phyloP scores from a whole-genome alignment of 1,140 invertebrate species.

The Pseudomyrmex gracilis region DNA sequence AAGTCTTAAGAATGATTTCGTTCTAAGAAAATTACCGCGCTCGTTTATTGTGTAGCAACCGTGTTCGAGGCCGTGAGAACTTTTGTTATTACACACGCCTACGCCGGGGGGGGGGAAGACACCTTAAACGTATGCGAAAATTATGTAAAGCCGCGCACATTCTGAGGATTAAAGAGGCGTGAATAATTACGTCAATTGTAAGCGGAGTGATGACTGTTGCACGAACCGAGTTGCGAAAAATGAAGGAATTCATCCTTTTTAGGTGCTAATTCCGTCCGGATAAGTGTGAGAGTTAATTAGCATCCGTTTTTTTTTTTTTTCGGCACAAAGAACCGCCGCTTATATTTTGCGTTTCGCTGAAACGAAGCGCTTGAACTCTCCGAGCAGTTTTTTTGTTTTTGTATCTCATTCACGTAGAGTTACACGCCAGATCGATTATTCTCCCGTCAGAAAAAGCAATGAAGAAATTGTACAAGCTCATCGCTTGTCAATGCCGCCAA shows the following conservation, averaged over 20 bases:
- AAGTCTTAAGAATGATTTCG: constrained; percentile 76
- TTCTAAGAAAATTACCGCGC: constrained; percentile 77
- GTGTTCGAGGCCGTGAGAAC: constrained; percentile 78
- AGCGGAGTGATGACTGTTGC: constrained; percentile 63
- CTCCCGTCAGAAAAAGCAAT: constrained; percentile 17
- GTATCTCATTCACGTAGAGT: too few species aligned
- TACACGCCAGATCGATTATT: background rate
- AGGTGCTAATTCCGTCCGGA: background rate
- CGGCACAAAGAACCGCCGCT: background rate
- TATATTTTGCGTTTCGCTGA: background rate
- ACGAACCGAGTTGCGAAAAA: constrained; percentile 61
- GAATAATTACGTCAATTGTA: constrained; percentile 72
- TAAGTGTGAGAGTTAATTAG: background rate
- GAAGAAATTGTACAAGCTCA: constrained; percentile 45
- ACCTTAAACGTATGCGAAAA: constrained; percentile 71
- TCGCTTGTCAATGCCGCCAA: constrained; percentile 52
- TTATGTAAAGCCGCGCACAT: constrained; percentile 78
- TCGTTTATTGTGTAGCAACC: constrained; percentile 60
- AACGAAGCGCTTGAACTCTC: background rate
- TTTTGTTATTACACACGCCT: constrained; percentile 61
- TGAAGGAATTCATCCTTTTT: constrained; percentile 5
- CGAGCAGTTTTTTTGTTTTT: too few species aligned
- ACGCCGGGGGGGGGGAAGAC: constrained; percentile 29
- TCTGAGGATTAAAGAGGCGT: constrained; percentile 56
- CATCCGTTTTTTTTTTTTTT: constrained; percentile 2